phyloP scores from a whole-genome alignment of 2,797 vertebrate genomes.

The Tachyglossus aculeatus region DNA sequence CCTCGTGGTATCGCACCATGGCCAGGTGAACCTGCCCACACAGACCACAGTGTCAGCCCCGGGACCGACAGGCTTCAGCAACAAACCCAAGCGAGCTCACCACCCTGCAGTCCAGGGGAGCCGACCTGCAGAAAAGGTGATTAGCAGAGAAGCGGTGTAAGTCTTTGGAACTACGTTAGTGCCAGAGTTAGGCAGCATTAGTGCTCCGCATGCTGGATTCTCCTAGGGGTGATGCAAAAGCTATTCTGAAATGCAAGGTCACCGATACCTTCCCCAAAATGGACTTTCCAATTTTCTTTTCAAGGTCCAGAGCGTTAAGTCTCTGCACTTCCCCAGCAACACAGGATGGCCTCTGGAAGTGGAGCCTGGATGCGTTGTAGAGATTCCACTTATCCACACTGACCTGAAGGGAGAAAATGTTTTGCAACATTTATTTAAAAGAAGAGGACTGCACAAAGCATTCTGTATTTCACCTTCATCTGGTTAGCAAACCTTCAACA shows the following conservation, averaged over 20 bases:
- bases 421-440: slow-evolving; percentile 4
- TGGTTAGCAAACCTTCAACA: not conserved
- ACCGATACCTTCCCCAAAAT: slow-evolving; percentile 88
- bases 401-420: slow-evolving; percentile 72
- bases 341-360: slow-evolving; percentile 88
- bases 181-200: too few relatives aligned
- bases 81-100: not conserved
- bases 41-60: not conserved
- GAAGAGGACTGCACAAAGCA: not conserved
- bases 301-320: slow-evolving; percentile 82
- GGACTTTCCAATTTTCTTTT: slow-evolving; percentile 93
- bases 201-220: not conserved
- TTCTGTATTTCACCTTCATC: rapidly evolving
- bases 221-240: not conserved
- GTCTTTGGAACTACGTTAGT: not conserved
- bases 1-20: slow-evolving; percentile 95
- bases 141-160: not conserved
- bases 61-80: not conserved
- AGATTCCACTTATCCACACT: slow-evolving; percentile 94
- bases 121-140: not conserved
- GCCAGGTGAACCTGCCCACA: slow-evolving; percentile 90
- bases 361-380: slow-evolving; percentile 87
- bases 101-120: not conserved
- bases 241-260: not conserved
- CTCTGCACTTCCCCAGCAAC: slow-evolving; percentile 93